Evolutionary conservation across 2,113 vertebrate genomes (phyloP), one percentile per base, ranked within the genome.

Genomic region (Alethe diademata): DNA sequence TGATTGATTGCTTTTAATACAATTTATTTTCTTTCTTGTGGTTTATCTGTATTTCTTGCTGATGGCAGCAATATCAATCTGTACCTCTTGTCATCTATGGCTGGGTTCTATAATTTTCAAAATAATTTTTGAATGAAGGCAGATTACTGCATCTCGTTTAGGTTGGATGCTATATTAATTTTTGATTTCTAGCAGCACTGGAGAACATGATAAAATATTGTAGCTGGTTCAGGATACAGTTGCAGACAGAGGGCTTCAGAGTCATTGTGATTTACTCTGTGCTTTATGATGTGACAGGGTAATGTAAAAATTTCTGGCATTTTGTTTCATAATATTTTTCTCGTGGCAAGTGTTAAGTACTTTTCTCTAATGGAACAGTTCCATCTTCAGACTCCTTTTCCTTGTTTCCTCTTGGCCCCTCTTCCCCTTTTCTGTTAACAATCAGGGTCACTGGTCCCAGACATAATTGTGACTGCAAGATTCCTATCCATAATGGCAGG

Each of bases 11-110:
- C 25, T 91, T 96, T 92, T 60, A 91, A 86, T 84, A 69, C 14
- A 36, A 89, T 94, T 93, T 93, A 60, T 91, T 89, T 92, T 60
- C 79, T 89, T 93, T 93, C 53, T 93, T 84, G 80, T 81, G 80
- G 73, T 78, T 81, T 80, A 71, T 64, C 73, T 75, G 29, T 48
- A 67, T 54, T 74, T 88, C 57, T 93, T 92, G 79, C 69, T 95
- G 76, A 92, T 91, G 89, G 78, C 36, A 92, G 72, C 83, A 87
- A 53, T 78, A 84, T 89, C 73, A 62, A 22, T 95, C 80, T 79
- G 29, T 43, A 75, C 16, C 7, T 78, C 42, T 78, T 84, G 50
- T 78, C 81, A 73, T 54, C 81, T 87, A 26, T 38, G 60, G 19
- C 45, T 82, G 28, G 15, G 64, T 87, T 82, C 66, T 61, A 38